Evolutionary conservation across 1,140 invertebrate genomes (phyloP).

Genomic region (Eumeta japonica): DNA sequence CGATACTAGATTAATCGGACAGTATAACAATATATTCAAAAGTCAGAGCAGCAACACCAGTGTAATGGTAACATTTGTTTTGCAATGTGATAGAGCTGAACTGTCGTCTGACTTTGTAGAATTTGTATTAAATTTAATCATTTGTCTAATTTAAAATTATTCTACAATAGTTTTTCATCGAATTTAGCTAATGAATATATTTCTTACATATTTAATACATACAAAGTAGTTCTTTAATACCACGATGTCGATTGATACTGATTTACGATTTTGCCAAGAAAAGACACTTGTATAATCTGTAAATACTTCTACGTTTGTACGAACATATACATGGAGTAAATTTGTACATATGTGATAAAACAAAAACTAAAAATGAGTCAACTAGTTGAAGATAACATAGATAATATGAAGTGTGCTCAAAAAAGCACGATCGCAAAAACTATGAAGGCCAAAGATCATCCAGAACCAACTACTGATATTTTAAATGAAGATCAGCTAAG

Average conservation of each 20-base stretch:
- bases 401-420: constrained; percentile 40
- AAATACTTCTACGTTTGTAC: constrained; percentile 30
- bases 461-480: constrained; percentile 34
- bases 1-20: no score
- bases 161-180: no score
- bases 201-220: no score
- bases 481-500: constrained; percentile 37
- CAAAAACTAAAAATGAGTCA: constrained; percentile 44
- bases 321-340: constrained; percentile 25
- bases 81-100: constrained; percentile 52
- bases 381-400: constrained; percentile 36
- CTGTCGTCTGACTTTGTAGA: constrained; percentile 28
- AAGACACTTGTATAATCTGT: constrained; percentile 38
- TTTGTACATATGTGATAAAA: constrained; percentile 49
- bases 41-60: no score
- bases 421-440: constrained; percentile 40
- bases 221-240: constrained; percentile 28
- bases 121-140: constrained; percentile 36
- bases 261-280: constrained; percentile 50
- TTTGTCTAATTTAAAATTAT: constrained; percentile 26
- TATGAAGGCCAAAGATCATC: constrained; percentile 52
- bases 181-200: no score
- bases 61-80: no score
- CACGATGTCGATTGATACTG: constrained; percentile 56
- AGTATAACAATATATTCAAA: no score